phyloP scores from a whole-genome alignment of 2,113 vertebrate species.

The Prinia subflava region DNA sequence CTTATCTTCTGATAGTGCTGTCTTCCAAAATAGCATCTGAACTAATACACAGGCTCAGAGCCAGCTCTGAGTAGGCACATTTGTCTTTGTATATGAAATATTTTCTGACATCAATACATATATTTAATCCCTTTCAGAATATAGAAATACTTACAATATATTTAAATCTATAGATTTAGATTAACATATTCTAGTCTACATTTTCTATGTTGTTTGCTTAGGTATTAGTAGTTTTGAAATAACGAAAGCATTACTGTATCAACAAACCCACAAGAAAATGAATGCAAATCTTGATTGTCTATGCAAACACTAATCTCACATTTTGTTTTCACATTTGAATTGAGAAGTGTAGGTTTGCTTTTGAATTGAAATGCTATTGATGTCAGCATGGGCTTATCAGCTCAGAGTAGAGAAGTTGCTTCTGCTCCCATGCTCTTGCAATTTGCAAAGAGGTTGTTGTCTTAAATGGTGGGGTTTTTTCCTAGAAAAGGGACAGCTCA shows the following conservation, averaged over 20 bases:
- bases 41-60: not conserved
- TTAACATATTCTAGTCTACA: not conserved
- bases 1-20: not conserved
- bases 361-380: conserved; percentile 63
- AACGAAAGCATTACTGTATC: not conserved
- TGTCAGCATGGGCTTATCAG: conserved; percentile 42
- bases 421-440: conserved; percentile 41
- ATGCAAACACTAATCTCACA: not conserved
- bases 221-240: not conserved
- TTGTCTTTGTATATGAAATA: not conserved
- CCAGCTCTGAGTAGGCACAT: not conserved
- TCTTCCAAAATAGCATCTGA: not conserved
- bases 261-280: not conserved
- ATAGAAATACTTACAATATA: not conserved
- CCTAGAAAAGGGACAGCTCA: conserved; percentile 65
- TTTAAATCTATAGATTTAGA: not conserved
- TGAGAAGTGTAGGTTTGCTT: conserved; percentile 40
- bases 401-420: conserved; percentile 11
- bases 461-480: conserved; percentile 48
- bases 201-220: not conserved
- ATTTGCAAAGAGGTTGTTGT: conserved; percentile 61
- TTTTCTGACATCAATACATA: not conserved
- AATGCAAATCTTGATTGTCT: conserved; percentile 6
- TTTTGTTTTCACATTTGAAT: conserved; percentile 37
- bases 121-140: not conserved